Conservation (phyloP, 2,888 invertebrate genomes). For the Drosophila melanosoma region DNA sequence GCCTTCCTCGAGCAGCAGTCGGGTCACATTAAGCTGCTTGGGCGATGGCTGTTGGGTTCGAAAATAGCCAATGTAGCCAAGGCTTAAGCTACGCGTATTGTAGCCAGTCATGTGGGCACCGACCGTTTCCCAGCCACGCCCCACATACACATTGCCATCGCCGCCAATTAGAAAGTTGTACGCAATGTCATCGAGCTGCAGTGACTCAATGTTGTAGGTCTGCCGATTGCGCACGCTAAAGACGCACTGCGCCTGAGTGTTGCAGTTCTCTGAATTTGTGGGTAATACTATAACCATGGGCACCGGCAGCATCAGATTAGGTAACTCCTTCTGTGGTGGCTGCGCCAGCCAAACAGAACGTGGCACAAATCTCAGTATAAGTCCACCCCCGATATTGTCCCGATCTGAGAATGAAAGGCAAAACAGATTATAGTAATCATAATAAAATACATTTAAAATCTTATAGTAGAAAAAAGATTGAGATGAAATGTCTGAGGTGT, state of each 20-base stretch:
- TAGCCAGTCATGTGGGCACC: slow-evolving; percentile 90
- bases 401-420: slow-evolving; percentile 48
- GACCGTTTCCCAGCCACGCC: slow-evolving; percentile 90
- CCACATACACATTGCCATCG: slow-evolving; percentile 90
- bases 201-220: slow-evolving; percentile 89
- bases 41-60: slow-evolving; percentile 86
- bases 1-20: slow-evolving; percentile 88
- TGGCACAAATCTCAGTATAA: slow-evolving; percentile 71
- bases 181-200: slow-evolving; percentile 88
- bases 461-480: not conserved
- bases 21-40: slow-evolving; percentile 87
- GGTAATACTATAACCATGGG: slow-evolving; percentile 70
- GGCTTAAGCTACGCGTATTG: slow-evolving; percentile 89
- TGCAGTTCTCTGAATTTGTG: slow-evolving; percentile 76
- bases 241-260: slow-evolving; percentile 86
- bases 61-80: slow-evolving; percentile 91
- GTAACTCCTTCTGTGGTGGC: slow-evolving; percentile 66
- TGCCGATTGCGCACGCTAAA: slow-evolving; percentile 88
- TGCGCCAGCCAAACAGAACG: slow-evolving; percentile 80
- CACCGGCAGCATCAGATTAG: slow-evolving; percentile 65
- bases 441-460: not conserved
- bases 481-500: not conserved
- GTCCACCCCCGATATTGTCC: slow-evolving; percentile 78
- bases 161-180: slow-evolving; percentile 93
- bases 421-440: not conserved